Conservation (phyloP, 2,113 vertebrate species). For the Clarias magur region DNA sequence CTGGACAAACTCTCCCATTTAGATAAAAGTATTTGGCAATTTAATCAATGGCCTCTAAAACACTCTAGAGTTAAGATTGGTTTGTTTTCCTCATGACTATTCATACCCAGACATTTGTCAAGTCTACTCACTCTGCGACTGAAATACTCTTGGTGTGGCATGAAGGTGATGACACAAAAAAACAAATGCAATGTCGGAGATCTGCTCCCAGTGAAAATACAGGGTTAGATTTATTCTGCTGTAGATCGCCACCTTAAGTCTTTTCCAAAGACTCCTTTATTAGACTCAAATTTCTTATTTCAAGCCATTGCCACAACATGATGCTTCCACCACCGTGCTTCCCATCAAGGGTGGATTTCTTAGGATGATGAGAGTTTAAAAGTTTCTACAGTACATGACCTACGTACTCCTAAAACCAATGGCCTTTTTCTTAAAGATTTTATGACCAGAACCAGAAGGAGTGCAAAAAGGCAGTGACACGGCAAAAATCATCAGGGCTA, state of each 20-base stretch:
- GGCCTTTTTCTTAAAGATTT: conserved; percentile 15
- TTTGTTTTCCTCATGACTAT: no score
- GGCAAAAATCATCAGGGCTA: conserved; percentile 40
- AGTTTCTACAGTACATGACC: not conserved
- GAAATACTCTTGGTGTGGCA: no score
- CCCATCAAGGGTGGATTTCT: not conserved
- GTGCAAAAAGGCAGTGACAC: conserved; percentile 32
- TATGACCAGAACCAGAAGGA: conserved; percentile 28
- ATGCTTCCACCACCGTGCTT: not conserved
- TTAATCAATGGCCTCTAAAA: no score
- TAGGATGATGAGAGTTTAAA: not conserved
- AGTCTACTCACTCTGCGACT: no score
- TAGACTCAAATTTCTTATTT: not conserved
- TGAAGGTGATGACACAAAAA: no score
- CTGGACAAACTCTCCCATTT: no score
- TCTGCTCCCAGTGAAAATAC: no score
- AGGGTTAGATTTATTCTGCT: not conserved
- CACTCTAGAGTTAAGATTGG: no score
- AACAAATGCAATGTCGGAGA: no score
- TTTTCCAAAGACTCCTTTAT: not conserved
- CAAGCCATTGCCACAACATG: not conserved
- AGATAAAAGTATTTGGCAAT: no score
- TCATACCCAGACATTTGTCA: no score
- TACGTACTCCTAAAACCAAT: not conserved
- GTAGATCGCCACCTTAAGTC: not conserved